These are phyloP conservation scores for Nycticebus coucang DNA, from an alignment of 2,113 vertebrate species.

Conservation along the genomic window DNA sequence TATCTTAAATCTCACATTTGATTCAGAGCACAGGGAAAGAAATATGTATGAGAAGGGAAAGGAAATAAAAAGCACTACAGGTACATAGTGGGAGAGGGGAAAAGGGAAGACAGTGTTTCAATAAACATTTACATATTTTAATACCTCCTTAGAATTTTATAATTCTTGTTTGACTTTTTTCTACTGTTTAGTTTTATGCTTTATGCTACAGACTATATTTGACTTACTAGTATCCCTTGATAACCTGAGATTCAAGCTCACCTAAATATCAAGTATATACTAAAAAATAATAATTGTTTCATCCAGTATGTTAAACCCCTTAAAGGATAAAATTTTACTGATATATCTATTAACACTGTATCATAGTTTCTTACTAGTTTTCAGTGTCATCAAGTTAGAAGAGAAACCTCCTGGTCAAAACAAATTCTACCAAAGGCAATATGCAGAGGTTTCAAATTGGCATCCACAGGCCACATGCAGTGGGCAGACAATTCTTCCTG, in stretches of 20 bases:
- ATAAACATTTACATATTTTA: slow-evolving; percentile 19
- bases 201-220: neutral
- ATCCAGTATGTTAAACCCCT: neutral
- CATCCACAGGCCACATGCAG: neutral
- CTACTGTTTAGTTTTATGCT: neutral
- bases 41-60: neutral
- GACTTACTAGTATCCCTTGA: slow-evolving; percentile 8
- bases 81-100: neutral
- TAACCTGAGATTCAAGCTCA: slow-evolving; percentile 35
- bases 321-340: slow-evolving; percentile 14
- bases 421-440: neutral
- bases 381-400: neutral
- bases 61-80: neutral
- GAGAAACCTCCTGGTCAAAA: neutral
- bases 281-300: slow-evolving; percentile 43
- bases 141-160: slow-evolving; percentile 9
- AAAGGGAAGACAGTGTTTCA: neutral
- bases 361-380: neutral
- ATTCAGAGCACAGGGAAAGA: neutral
- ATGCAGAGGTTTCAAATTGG: neutral
- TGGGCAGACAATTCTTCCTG: neutral
- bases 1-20: neutral
- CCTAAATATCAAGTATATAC: neutral
- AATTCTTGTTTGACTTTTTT: slow-evolving; percentile 25
- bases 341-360: neutral